phyloP scores from a whole-genome alignment of 2,797 vertebrate species.

The Huso huso region DNA sequence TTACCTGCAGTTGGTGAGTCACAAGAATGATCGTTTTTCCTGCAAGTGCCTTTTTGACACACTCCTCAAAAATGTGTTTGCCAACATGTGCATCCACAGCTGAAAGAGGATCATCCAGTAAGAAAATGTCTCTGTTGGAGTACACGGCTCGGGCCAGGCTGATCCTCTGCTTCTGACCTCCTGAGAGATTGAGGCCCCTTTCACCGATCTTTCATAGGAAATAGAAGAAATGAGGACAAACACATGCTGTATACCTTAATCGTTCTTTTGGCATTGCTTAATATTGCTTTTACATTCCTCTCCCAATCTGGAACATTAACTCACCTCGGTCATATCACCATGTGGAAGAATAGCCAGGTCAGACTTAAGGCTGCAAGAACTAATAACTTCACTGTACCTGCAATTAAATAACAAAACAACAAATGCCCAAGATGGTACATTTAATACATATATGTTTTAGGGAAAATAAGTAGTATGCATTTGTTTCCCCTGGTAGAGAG shows the following conservation, averaged over 20 bases:
- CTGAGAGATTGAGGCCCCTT: slow-evolving; percentile 65
- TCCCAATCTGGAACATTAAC: slow-evolving; percentile 1
- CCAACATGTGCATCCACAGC: slow-evolving; percentile 66
- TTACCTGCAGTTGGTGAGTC: slow-evolving; percentile 70
- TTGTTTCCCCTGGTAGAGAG: too few relatives aligned
- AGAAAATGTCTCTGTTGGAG: slow-evolving; percentile 57
- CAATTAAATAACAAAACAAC: slow-evolving; percentile 5
- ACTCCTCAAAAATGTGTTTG: slow-evolving; percentile 67
- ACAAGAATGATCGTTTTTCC: slow-evolving; percentile 62
- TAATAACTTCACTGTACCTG: slow-evolving; percentile 58
- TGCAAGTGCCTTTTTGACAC: slow-evolving; percentile 55
- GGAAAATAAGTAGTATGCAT: too few relatives aligned
- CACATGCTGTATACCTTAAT: too few relatives aligned
- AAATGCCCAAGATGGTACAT: neutral
- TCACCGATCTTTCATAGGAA: slow-evolving; percentile 56
- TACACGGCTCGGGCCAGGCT: slow-evolving; percentile 65
- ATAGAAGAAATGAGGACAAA: slow-evolving; percentile 16
- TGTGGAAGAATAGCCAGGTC: slow-evolving; percentile 60
- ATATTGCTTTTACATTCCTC: too few relatives aligned
- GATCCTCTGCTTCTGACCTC: slow-evolving; percentile 71
- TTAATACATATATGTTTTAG: too few relatives aligned
- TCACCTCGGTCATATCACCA: slow-evolving; percentile 68
- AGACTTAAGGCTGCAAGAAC: slow-evolving; percentile 50
- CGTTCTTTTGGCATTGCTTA: neutral
- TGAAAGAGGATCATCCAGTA: slow-evolving; percentile 67